Base-by-base conservation (phyloP, 2,797 vertebrate species). In the Amphiprion clarkii region DNA sequence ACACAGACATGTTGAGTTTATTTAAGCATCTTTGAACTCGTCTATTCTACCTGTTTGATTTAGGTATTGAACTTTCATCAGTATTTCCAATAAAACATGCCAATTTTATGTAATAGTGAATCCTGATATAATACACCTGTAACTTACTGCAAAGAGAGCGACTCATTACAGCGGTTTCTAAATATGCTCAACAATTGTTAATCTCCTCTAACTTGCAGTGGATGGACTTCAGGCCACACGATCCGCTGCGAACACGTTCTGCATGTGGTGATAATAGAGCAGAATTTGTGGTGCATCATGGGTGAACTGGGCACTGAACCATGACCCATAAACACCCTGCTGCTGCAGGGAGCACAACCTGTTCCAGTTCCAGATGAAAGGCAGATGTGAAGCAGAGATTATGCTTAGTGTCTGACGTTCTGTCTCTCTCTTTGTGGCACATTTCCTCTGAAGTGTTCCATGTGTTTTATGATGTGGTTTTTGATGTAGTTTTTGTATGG, bases 321-420 rank as follows among this genome's bases (percentile, higher is more conserved):
- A 21, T 59, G 36, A 59, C 31, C 63, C 62, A 62, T 5, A 39
- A 76, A 72, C 51, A 33, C n/a, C 25, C 6, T 33, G 39, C 23
- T 65, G 70, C 75, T 61, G 57, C 29, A 14, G 11, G 5, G n/a
- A 53, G 14, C 52, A 21, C 19, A 52, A 76, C 53, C 59, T 67
- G 21, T 63, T 53, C 48, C 63, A 27, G 54, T 27, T 70, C 52
- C 53, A 58, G 60, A 72, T 68, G 25, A 76, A 60, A 68, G 10
- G 27, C 40, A 53, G 64, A 82, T 62, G 40, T 67, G 16, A 60
- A 61, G n/a, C 36, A 51, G 21, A 48, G 57, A 54, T 77, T 17
- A 16, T 1, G 29, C 40, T 31, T 12, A 29, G 17, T 0, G 21
- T 23, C 16, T 1, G 16, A 6, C 56, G 14, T 40, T 48, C 19